Base-by-base conservation (phyloP, 2,888 invertebrate genomes). In the Callyntrura guangdongensis region DNA sequence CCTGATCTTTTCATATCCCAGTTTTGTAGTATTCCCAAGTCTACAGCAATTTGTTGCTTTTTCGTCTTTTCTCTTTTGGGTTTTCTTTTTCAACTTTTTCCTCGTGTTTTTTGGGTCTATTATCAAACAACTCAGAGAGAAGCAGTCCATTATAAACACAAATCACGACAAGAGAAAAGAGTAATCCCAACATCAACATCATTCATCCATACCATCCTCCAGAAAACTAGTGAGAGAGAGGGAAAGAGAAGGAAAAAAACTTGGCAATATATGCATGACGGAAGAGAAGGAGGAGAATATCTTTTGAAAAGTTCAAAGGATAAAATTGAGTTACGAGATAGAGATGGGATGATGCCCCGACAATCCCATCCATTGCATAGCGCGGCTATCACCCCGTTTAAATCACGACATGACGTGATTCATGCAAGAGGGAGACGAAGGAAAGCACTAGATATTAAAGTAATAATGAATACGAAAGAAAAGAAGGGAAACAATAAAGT, bases 241-340 rank as follows among this genome's bases (percentile, higher is more conserved):
- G n/a, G n/a, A 36, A 36, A 61, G 22, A 3, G 14, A 22, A 14
- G 4, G 22, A n/a, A 59, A 59, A 61, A 61, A 61, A 36, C 36
- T 36, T 36, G 36, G 36, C 36, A 36, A 36, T 36, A 36, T 36
- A 36, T 36, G 36, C 36, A 36, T 20, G 20, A n/a, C 20, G 61
- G 9, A 20, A 61, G 14, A 20, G 53, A 25, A 72, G n/a, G 49
- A 49, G 49, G 20, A 74, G 49, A 49, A 11, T 1, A 49, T 49
- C 25, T 17, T 77, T 53, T 20, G 5, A 53, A 77, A 77, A 77
- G 77, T 77, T 77, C 77, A 77, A 77, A 77, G 77, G 77, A 77
- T 53, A 53, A 77, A 77, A 77, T 77, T 53, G 77, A 77, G 77
- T 77, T 77, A 77, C 53, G 77, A 53, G 77, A 49, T 74, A 53